Evolutionary conservation across 2,113 vertebrate species (phyloP).

Genomic region (Ceyx margarethae): DNA sequence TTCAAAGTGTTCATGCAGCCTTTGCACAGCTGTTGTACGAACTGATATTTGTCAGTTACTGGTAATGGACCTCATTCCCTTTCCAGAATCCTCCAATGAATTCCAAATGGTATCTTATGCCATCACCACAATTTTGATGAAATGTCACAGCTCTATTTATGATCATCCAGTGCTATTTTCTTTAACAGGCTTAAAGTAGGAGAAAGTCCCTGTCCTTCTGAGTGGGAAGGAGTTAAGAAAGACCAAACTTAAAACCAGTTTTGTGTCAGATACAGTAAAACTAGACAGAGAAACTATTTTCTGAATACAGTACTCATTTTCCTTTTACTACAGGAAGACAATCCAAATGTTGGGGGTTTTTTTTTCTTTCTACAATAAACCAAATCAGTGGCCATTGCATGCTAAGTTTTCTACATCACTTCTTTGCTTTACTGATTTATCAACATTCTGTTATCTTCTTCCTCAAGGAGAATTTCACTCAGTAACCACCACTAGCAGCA

Average conservation of each 20-base stretch:
- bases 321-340: not conserved
- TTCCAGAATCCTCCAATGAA: not conserved
- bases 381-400: not conserved
- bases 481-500: not conserved
- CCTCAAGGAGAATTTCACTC: not conserved
- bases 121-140: not conserved
- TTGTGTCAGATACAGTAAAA: not conserved
- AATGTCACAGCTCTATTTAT: not conserved
- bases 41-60: not conserved
- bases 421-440: not conserved
- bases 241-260: not conserved
- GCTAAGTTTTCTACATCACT: not conserved
- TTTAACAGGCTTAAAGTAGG: not conserved
- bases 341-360: not conserved
- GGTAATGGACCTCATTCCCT: not conserved
- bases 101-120: not conserved
- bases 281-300: not conserved
- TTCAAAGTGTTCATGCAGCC: not conserved
- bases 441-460: not conserved
- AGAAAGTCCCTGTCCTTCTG: not conserved
- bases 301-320: not conserved
- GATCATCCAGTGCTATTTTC: not conserved
- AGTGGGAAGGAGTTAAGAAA: not conserved
- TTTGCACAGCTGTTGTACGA: not conserved
- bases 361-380: not conserved